Evolutionary conservation across 1,140 invertebrate species (phyloP), one percentile per base, ranked within the genome.

Genomic region (Sarcophaga peregrina): DNA sequence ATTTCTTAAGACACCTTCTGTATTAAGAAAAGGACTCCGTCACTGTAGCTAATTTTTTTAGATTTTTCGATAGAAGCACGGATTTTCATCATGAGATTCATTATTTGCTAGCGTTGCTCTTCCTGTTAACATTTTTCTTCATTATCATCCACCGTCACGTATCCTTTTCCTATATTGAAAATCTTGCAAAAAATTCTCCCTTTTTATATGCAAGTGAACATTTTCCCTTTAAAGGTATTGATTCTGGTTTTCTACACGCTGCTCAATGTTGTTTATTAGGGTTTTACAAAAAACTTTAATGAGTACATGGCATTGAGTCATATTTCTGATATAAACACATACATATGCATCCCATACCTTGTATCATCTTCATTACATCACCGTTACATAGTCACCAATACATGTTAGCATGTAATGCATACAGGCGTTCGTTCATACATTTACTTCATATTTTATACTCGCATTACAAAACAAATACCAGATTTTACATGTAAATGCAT

Each of bases 301-400:
- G 75, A 78, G 48, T 78, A 78, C 48, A 78, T 78, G 75, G 75
- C 75, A 78, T 78, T 78, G 75, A 50, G 75, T 47, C 75, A 78
- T 50, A 78, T 78, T 78, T 50, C 46, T 15, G 15, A 76, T 25
- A 15, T 13, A 58, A 15, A 6, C 3, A 58, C 54, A 58, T 8
- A 58, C 54, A 58, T 8, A 58, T 58, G 25, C 25, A 4, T n/a
- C 25, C 4, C 25, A 37, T 37, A 37, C 25, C 25, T 37, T 58
- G 13, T 58, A n/a, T 37, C 1, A 1, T 37, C 25, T 2, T 37
- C 25, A 37, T 13, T 58, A 9, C 0, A 13, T 58, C 13, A 58
- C 5, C 13, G 54, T 58, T 58, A 58, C 3, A 58, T 58, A n/a
- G 15, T 0, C 7, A 58, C 54, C 4, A n/a, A 58, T n/a, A 58